A percentile compares a stretch with the other conserved stretches of the same genome.
Evolutionary conservation across 2,113 vertebrate species (phyloP).

Genomic region (Balaenoptera acutorostrata): DNA sequence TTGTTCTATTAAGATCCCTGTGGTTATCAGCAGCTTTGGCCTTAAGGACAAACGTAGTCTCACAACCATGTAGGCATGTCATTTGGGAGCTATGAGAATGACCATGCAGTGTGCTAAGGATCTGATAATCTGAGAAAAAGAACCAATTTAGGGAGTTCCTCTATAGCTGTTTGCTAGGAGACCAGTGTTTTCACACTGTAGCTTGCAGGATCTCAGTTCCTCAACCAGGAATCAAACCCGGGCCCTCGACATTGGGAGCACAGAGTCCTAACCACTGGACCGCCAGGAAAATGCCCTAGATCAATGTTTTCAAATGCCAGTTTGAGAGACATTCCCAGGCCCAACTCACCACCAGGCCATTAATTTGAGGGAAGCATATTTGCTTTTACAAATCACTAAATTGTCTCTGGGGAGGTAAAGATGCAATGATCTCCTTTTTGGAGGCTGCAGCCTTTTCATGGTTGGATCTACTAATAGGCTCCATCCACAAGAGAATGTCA

Average conservation of each 20-base stretch:
- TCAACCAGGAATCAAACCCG: too few relatives aligned
- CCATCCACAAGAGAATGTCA: background rate
- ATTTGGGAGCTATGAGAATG: background rate
- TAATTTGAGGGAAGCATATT: background rate
- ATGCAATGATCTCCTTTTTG: background rate
- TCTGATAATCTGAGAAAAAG: background rate
- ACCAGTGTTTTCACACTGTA: background rate
- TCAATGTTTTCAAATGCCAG: background rate
- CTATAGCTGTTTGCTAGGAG: background rate
- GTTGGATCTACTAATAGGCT: background rate
- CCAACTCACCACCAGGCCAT: background rate
- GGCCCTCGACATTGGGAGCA: too few relatives aligned
- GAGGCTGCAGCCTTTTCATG: background rate
- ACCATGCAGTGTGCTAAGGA: background rate
- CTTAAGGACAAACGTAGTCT: background rate
- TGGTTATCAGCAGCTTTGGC: background rate
- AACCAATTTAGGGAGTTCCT: background rate
- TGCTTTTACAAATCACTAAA: background rate
- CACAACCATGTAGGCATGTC: background rate
- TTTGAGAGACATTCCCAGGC: background rate
- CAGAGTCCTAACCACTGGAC: too few relatives aligned
- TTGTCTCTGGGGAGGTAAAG: background rate
- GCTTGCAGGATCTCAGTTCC: too few relatives aligned
- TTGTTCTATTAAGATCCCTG: background rate
- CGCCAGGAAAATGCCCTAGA: background rate